Evolutionary conservation across 2,113 vertebrate genomes (phyloP).

Genomic region (Myotis lucifugus): DNA sequence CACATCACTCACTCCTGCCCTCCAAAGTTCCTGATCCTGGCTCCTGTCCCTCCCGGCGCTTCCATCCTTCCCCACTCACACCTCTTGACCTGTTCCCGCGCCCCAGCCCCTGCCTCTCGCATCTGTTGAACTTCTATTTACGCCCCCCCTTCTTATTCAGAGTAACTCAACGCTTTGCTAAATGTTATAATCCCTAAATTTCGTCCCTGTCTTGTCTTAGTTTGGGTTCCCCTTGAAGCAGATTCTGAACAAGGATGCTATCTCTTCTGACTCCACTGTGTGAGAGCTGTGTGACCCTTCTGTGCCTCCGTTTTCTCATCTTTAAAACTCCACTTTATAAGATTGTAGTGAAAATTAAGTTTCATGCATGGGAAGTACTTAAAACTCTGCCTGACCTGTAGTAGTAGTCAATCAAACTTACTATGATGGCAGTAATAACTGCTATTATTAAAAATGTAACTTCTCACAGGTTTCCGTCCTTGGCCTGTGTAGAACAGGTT

Average conservation of each 20-base stretch:
- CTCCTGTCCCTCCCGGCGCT: accelerated
- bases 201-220: neutral
- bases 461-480: neutral
- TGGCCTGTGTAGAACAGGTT: neutral
- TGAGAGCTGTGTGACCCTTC: neutral
- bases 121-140: neutral
- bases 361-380: neutral
- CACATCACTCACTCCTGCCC: neutral
- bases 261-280: neutral
- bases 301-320: neutral
- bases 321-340: neutral
- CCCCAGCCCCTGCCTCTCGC: neutral
- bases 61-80: neutral
- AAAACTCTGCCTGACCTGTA: neutral
- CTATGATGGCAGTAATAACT: neutral
- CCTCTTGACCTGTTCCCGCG: accelerated
- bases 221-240: neutral
- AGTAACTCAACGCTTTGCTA: neutral
- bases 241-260: neutral
- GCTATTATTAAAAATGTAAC: neutral
- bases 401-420: neutral
- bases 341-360: neutral
- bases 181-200: neutral
- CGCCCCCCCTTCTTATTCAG: neutral
- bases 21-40: neutral